Conservation (phyloP, 2,113 vertebrate genomes). For the Phainopepla nitens region DNA sequence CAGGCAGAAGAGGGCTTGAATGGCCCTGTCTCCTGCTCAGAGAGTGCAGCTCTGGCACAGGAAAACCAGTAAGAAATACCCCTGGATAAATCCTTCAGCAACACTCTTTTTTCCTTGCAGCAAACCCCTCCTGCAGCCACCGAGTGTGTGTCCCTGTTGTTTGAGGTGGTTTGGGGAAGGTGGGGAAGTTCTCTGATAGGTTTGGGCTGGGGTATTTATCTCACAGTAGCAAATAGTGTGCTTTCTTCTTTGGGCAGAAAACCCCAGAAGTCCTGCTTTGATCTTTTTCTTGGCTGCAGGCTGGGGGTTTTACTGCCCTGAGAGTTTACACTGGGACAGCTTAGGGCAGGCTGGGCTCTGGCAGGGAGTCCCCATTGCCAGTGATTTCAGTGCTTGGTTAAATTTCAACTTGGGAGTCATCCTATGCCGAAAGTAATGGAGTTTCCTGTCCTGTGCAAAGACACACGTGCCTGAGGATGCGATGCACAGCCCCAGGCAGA, state of each 20-base stretch:
- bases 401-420: not conserved
- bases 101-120: not conserved
- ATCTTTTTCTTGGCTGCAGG: not conserved
- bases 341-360: not conserved
- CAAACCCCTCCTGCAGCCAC: not conserved
- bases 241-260: not conserved
- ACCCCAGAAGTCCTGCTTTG: not conserved
- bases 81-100: not conserved
- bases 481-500: not conserved
- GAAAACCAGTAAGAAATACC: slow-evolving; percentile 59
- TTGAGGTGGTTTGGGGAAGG: not conserved
- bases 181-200: not conserved
- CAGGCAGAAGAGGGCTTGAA: slow-evolving; percentile 38
- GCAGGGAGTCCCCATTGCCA: not conserved
- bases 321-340: not conserved
- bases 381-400: not conserved
- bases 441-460: not conserved
- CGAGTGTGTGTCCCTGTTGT: accelerated
- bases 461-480: not conserved
- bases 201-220: not conserved
- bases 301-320: not conserved
- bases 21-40: not conserved
- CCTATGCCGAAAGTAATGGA: accelerated
- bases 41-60: not conserved
- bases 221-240: not conserved